Evolutionary conservation across 2,797 vertebrate genomes (phyloP).

Genomic region (Sebastes nivosus): DNA sequence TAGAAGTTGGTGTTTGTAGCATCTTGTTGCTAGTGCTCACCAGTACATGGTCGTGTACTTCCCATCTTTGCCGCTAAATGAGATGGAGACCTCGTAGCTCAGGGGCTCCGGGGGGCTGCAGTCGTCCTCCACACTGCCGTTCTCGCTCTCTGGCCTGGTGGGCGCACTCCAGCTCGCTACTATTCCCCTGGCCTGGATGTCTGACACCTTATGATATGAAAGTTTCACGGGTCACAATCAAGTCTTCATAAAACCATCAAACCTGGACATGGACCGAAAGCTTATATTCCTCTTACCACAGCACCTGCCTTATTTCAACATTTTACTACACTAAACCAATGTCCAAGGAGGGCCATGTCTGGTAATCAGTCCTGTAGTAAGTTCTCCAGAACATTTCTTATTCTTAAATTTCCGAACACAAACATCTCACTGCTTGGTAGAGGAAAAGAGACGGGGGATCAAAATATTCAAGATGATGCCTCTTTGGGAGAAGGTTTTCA

Average conservation of each 20-base stretch:
- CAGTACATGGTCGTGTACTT: constrained; percentile 89
- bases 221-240: neutral
- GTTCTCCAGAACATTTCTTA: neutral
- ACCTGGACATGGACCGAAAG: neutral
- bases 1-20: neutral
- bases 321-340: neutral
- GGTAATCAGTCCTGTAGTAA: neutral
- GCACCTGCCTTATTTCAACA: no score
- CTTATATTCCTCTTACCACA: neutral
- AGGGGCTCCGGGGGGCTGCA: constrained; percentile 76
- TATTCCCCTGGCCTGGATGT: constrained; percentile 88
- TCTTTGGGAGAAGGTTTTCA: constrained; percentile 6
- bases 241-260: neutral
- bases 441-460: neutral
- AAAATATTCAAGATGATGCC: constrained; percentile 24
- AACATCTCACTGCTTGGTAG: neutral
- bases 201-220: constrained; percentile 83
- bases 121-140: constrained; percentile 70
- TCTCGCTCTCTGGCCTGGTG: constrained; percentile 76
- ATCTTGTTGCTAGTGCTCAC: constrained; percentile 75
- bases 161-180: constrained; percentile 88
- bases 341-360: neutral
- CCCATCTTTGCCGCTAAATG: constrained; percentile 90
- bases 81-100: constrained; percentile 90
- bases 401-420: neutral